A percentile compares a stretch with the other conserved stretches of the same genome.
These are phyloP conservation scores for Threskiornis aethiopicus DNA, from an alignment of 2,797 vertebrate genomes.

Conservation along the genomic window DNA sequence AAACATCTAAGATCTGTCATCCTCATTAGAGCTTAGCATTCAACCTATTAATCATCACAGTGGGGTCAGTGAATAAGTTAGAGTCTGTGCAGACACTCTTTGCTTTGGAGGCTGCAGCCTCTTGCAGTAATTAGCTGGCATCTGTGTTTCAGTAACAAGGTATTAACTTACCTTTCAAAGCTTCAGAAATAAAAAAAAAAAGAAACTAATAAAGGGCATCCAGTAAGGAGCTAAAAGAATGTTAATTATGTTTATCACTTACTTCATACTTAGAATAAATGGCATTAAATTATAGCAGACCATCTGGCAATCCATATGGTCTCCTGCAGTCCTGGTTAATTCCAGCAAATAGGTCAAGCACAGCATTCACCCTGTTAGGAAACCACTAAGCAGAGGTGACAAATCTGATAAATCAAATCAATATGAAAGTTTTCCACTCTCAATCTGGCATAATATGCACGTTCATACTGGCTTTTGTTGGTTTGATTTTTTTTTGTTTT, in stretches of 20 bases:
- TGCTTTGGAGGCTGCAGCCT: conserved; percentile 61
- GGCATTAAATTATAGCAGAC: conserved; percentile 71
- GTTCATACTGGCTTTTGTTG: neutral
- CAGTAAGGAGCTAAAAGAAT: conserved; percentile 69
- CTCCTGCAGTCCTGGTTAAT: conserved; percentile 66
- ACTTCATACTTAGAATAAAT: conserved; percentile 75
- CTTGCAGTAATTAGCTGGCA: conserved; percentile 77
- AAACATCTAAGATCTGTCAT: conserved; percentile 71
- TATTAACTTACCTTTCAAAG: conserved; percentile 72
- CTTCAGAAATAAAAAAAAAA: conserved; percentile 35
- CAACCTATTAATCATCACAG: conserved; percentile 74
- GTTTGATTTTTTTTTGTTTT: neutral
- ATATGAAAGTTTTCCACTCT: conserved; percentile 20
- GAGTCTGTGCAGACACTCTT: conserved; percentile 51
- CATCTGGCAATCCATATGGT: conserved; percentile 80
- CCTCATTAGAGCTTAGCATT: conserved; percentile 69
- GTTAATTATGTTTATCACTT: conserved; percentile 76
- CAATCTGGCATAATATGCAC: neutral
- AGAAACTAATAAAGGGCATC: conserved; percentile 66
- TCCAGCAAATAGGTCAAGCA: conserved; percentile 75
- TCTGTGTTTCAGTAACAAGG: conserved; percentile 69
- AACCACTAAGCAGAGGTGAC: conserved; percentile 60
- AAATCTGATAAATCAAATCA: conserved; percentile 45
- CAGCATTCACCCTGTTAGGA: conserved; percentile 66
- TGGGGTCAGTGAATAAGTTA: conserved; percentile 67